phyloP scores from a whole-genome alignment of 2,113 vertebrate species.

The Azemiops feae region DNA sequence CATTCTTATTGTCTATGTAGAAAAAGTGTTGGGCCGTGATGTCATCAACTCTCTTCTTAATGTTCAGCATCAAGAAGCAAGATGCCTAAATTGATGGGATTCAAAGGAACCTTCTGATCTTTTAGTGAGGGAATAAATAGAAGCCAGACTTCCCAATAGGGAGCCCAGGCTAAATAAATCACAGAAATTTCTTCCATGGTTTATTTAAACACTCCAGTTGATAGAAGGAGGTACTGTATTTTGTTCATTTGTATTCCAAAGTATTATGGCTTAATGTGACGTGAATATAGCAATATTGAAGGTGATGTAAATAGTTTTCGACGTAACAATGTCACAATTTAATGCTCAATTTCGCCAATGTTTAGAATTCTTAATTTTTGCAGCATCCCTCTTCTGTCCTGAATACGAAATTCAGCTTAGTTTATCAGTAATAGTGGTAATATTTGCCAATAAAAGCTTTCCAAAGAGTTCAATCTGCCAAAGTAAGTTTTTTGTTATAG shows the following conservation, averaged over 20 bases:
- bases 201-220: not conserved
- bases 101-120: not conserved
- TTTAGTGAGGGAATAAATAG: not conserved
- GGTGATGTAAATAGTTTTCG: not conserved
- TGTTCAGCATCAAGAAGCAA: not conserved
- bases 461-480: slow-evolving; percentile 32
- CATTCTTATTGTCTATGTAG: not conserved
- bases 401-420: slow-evolving; percentile 1
- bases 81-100: not conserved
- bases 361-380: not conserved
- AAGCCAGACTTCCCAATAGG: not conserved
- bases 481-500: slow-evolving; percentile 34
- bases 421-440: not conserved
- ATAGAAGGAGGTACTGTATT: not conserved
- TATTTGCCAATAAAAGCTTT: not conserved
- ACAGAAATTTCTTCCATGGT: not conserved
- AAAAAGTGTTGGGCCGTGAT: not conserved
- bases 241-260: not conserved
- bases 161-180: not conserved
- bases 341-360: not conserved
- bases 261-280: not conserved
- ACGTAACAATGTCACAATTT: not conserved
- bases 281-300: not conserved
- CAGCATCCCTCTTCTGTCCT: not conserved
- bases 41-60: not conserved